These are phyloP conservation scores for Theristicus caerulescens DNA, from an alignment of 2,113 vertebrate genomes.

Conservation along the genomic window DNA sequence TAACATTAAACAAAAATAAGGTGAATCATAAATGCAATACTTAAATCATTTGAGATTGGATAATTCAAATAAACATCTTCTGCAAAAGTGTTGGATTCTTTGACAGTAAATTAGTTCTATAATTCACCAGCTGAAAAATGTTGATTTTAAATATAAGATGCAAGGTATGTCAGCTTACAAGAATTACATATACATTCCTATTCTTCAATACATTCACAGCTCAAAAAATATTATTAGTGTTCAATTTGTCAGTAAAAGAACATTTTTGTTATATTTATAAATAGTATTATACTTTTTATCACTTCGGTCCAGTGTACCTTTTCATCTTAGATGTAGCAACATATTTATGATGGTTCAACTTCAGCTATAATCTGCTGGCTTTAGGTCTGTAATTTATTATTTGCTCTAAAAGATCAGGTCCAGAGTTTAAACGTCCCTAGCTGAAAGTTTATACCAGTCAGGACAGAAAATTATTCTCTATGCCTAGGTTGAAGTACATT, in stretches of 20 bases:
- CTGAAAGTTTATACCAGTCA: constrained; percentile 92
- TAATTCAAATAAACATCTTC: neutral
- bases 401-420: constrained; percentile 82
- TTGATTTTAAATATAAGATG: constrained; percentile 44
- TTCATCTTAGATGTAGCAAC: constrained; percentile 62
- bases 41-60: neutral
- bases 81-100: constrained; percentile 13
- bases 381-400: constrained; percentile 93
- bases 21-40: neutral
- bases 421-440: constrained; percentile 85
- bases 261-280: constrained; percentile 57
- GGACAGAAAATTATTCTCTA: constrained; percentile 88
- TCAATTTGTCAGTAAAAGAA: constrained; percentile 22
- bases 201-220: constrained; percentile 23
- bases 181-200: neutral
- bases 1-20: neutral
- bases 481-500: constrained; percentile 97
- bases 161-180: constrained; percentile 7
- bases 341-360: constrained; percentile 67
- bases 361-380: constrained; percentile 76
- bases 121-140: constrained; percentile 50
- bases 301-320: constrained; percentile 54
- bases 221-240: constrained; percentile 9
- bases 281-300: constrained; percentile 65
- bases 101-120: constrained; percentile 49